Base-by-base conservation (phyloP, 2,797 vertebrate genomes). In the Sebastes vulpes region DNA sequence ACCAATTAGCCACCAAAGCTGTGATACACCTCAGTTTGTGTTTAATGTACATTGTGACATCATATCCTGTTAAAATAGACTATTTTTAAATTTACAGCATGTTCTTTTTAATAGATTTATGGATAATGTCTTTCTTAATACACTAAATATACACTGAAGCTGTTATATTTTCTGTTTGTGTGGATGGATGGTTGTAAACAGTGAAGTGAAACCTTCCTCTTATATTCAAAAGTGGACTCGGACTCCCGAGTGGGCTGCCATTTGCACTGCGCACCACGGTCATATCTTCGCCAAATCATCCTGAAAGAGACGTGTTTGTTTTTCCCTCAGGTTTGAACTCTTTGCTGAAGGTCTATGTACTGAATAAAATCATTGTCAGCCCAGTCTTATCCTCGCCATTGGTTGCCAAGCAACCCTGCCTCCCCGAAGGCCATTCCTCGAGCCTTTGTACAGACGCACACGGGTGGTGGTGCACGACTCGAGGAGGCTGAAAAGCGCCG, bases 351-450 rank as follows among this genome's bases (percentile, higher is more conserved):
- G 93, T 94, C 84, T 86, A 72, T 79, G 82, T 81, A 63, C 79
- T 92, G 90, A 94, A 92, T 91, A 86, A 87, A 92, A 91, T 90
- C 89, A 88, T 90, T 92, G 87, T 93, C 84, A 91, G 84, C 88
- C 42, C 50, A n/a, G 79, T 85, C 86, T 86, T 91, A 91, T 92
- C 91, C 91, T 77, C 84, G 79, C 92, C 88, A 80, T 65, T 83
- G 89, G 95, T 96, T 96, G 95, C 96, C 86, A 95, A 81, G 96
- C 96, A 96, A 96, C 96, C 83, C 81, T 69, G 86, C 85, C 88
- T 96, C 95, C 94, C 91, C 84, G 77, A 94, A 92, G 93, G 92
- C 90, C 90, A 77, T 93, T 95, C 87, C 87, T 93, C 76, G 54
- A 94, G 91, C 88, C 85, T 89, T 92, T 89, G 85, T 88, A 85